phyloP scores from a whole-genome alignment of 1,140 invertebrate genomes.

The Zelostemma sp. region DNA sequence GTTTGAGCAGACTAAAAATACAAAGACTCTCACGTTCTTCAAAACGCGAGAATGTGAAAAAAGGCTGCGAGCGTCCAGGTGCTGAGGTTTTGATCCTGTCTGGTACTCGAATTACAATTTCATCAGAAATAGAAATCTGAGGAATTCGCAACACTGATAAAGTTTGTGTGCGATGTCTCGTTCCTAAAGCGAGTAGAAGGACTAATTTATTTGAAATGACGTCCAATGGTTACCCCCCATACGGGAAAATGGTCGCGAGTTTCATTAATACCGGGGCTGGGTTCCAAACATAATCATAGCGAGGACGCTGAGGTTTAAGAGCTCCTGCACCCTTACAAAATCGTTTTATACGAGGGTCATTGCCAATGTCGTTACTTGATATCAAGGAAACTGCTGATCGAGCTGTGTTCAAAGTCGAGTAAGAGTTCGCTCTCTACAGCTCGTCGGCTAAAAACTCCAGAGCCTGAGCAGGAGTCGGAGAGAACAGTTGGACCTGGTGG shows the following conservation, averaged over 20 bases:
- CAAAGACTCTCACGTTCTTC: neutral
- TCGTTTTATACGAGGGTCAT: constrained; percentile 23
- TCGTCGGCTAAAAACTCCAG: constrained; percentile 30
- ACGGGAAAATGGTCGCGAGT: neutral
- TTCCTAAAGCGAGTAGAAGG: neutral
- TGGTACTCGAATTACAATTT: neutral
- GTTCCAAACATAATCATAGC: neutral
- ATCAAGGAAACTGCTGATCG: constrained; percentile 36
- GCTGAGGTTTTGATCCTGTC: neutral
- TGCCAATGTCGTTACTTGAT: constrained; percentile 10
- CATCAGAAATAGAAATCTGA: neutral
- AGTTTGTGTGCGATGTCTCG: constrained; percentile 1
- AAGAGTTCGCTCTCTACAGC: constrained; percentile 23
- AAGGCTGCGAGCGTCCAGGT: neutral
- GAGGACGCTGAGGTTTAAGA: constrained; percentile 3
- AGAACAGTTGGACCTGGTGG: constrained; percentile 25
- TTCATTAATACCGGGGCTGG: neutral
- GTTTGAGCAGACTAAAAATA: neutral
- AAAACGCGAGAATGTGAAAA: neutral
- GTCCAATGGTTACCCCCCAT: neutral
- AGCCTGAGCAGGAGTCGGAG: constrained; percentile 9
- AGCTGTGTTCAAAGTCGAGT: constrained; percentile 25
- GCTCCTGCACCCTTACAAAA: constrained; percentile 33
- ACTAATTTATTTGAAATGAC: neutral
- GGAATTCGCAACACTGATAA: neutral